Percentiles rank a stretch among this genome's conserved stretches.
These are phyloP conservation scores for Zaprionus ornatus DNA, from an alignment of 1,140 invertebrate genomes.

Conservation along the genomic window DNA sequence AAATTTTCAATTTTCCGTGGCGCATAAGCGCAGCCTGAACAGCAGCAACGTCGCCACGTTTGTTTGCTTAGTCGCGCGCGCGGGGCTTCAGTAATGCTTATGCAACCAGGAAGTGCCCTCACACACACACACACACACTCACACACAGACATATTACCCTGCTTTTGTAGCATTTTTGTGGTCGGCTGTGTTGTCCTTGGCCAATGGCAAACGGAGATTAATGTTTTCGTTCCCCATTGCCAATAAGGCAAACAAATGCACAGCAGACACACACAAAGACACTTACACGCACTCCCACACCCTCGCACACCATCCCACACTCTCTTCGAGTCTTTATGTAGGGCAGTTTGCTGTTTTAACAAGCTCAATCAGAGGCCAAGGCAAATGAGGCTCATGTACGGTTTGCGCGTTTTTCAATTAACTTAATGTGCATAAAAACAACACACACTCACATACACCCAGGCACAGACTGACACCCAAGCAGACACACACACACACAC, in stretches of 20 bases:
- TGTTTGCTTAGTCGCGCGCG: constrained; percentile 52
- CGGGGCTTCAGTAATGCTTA: constrained; percentile 28
- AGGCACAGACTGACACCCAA: neutral
- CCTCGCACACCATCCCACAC: neutral
- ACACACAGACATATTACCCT: constrained; percentile 20
- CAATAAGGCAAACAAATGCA: constrained; percentile 35
- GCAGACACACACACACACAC: constrained; percentile 35
- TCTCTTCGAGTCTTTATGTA: constrained; percentile 3
- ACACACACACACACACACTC: neutral
- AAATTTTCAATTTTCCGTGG: constrained; percentile 66
- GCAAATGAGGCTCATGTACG: constrained; percentile 59
- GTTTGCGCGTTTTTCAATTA: constrained; percentile 77
- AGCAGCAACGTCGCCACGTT: constrained; percentile 12
- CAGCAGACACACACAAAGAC: constrained; percentile 8
- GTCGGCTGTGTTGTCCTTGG: constrained; percentile 51
- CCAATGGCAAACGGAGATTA: constrained; percentile 81
- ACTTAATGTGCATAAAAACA: constrained; percentile 77
- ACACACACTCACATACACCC: constrained; percentile 7
- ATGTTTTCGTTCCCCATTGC: constrained; percentile 52
- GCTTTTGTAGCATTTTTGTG: constrained; percentile 40
- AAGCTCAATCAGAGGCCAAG: constrained; percentile 59
- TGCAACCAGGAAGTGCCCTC: constrained; percentile 36
- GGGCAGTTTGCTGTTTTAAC: constrained; percentile 32
- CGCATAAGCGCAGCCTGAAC: constrained; percentile 22
- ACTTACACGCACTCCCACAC: neutral